These are phyloP conservation scores for Phalacrocorax carbo DNA, from an alignment of 2,113 vertebrate genomes.

Conservation along the genomic window DNA sequence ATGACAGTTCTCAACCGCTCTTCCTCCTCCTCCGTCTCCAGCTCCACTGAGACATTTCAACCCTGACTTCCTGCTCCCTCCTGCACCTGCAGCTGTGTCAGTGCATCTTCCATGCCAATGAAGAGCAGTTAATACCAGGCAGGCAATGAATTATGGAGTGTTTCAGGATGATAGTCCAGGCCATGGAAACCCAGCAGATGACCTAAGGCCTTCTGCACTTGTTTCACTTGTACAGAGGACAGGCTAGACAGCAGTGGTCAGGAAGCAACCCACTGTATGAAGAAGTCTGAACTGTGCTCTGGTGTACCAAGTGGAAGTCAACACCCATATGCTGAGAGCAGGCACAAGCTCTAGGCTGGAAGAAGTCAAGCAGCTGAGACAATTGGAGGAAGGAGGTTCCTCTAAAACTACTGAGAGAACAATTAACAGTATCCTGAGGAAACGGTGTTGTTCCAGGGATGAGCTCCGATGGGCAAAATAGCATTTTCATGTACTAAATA, in stretches of 20 bases:
- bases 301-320: neutral
- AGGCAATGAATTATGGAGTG: neutral
- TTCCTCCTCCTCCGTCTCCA: neutral
- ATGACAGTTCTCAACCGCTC: neutral
- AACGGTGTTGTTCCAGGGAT: conserved; percentile 7
- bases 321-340: neutral
- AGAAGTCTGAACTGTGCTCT: neutral
- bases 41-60: neutral
- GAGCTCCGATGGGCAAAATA: conserved; percentile 54
- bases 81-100: neutral
- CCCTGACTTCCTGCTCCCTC: neutral
- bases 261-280: neutral
- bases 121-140: neutral
- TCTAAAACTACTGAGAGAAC: neutral
- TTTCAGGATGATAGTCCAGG: neutral
- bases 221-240: neutral
- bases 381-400: neutral
- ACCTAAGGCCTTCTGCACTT: neutral
- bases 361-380: conserved; percentile 27
- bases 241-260: neutral
- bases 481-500: conserved; percentile 68
- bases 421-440: conserved; percentile 43
- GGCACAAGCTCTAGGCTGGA: neutral
- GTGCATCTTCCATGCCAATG: neutral
- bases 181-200: neutral